Evolutionary conservation across 2,113 vertebrate species (phyloP).

Genomic region (Nyctibius bracteatus): DNA sequence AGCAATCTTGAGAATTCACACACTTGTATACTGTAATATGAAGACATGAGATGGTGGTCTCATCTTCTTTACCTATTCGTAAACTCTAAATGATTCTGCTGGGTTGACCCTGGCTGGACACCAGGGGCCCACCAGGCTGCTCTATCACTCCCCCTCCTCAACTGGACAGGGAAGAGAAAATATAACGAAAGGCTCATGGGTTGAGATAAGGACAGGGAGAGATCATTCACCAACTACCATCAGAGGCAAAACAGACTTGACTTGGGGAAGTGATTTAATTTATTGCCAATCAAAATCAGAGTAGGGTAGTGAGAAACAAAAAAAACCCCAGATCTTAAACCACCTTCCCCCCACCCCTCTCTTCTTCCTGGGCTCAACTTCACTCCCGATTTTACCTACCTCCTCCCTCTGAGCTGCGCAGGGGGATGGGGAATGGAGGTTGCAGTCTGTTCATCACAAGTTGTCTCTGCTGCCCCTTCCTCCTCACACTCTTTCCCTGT

Average conservation of each 20-base stretch:
- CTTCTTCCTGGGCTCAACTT: background rate
- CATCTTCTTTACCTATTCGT: background rate
- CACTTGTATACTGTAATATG: background rate
- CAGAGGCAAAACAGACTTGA: too few species aligned
- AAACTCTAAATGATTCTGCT: background rate
- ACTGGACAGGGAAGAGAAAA: too few species aligned
- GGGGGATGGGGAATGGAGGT: fast-evolving
- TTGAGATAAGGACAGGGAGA: too few species aligned
- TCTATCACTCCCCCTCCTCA: background rate
- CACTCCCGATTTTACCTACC: background rate
- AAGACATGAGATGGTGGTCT: background rate
- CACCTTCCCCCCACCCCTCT: background rate
- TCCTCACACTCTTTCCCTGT: background rate
- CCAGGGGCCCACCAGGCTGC: background rate
- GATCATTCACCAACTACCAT: too few species aligned
- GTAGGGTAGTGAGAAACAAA: too few species aligned
- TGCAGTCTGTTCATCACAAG: fast-evolving
- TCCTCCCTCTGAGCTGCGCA: background rate
- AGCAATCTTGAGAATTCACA: background rate
- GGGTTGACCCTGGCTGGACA: background rate
- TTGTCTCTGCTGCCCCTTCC: background rate
- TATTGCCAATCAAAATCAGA: too few species aligned
- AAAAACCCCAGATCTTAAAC: too few species aligned
- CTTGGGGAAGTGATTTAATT: too few species aligned
- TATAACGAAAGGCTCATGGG: too few species aligned